phyloP scores from a whole-genome alignment of 2,888 invertebrate species.

The Sphaerophoria rueppellii region DNA sequence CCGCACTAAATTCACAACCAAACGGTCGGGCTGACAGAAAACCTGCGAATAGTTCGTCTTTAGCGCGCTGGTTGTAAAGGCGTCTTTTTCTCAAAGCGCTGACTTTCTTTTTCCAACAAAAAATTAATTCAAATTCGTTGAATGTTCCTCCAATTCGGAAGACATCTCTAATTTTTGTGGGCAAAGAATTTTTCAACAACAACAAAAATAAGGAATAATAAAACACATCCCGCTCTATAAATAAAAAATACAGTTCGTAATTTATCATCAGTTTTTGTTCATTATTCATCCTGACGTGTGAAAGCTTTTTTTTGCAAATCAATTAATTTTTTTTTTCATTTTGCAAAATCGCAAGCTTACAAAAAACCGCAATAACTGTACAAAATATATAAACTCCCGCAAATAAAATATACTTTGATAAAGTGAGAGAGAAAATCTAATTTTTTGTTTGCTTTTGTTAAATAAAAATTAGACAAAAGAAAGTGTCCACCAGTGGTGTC shows the following conservation, averaged over 20 bases:
- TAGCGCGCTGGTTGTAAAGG: conserved; percentile 67
- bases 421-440: not conserved
- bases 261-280: not conserved
- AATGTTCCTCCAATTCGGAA: conserved; percentile 43
- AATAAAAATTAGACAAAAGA: conserved; percentile 25
- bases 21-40: conserved; percentile 37
- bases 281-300: conserved; percentile 21
- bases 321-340: not conserved
- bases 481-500: conserved; percentile 63
- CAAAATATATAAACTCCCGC: conserved; percentile 58
- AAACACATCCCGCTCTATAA: conserved; percentile 6
- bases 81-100: conserved; percentile 59
- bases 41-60: conserved; percentile 59
- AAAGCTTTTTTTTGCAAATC: conserved; percentile 30
- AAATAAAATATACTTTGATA: conserved; percentile 4
- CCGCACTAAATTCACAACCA: conserved; percentile 39
- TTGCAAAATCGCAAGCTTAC: conserved; percentile 12
- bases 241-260: conserved; percentile 8
- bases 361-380: conserved; percentile 34
- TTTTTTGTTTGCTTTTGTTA: not conserved
- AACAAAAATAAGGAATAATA: not conserved
- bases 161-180: conserved; percentile 48
- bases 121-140: conserved; percentile 40
- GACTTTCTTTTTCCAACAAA: conserved; percentile 16
- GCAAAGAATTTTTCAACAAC: conserved; percentile 27